Percentiles rank a stretch among this genome's conserved stretches.
These are phyloP conservation scores for Eulacestoma nigropectus DNA, from an alignment of 2,113 vertebrate species.

Conservation along the genomic window DNA sequence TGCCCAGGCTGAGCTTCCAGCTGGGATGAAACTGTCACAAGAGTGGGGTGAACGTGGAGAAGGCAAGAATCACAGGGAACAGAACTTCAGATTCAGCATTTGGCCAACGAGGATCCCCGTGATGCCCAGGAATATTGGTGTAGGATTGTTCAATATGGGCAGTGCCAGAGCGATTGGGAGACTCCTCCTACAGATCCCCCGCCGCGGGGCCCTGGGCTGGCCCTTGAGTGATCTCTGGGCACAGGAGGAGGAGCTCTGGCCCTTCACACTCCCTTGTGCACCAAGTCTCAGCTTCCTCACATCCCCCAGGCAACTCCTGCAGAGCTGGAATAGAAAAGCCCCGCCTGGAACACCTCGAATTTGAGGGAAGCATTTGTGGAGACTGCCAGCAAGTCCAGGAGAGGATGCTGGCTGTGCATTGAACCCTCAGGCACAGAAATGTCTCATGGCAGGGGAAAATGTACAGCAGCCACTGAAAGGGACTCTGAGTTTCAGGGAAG, in stretches of 20 bases:
- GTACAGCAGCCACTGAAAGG: not conserved
- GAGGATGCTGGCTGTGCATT: not conserved
- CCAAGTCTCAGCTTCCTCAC: not conserved
- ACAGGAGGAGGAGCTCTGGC: not conserved
- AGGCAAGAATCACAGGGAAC: not conserved
- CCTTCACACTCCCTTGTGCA: not conserved
- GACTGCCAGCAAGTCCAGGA: not conserved
- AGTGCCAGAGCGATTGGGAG: too few relatives aligned
- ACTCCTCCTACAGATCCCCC: not conserved
- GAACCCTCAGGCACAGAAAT: not conserved
- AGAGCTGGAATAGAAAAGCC: not conserved
- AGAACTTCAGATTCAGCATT: not conserved
- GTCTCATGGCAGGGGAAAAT: not conserved
- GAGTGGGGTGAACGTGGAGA: not conserved
- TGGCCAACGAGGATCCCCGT: not conserved
- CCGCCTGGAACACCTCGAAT: not conserved
- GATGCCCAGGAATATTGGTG: rapidly evolving
- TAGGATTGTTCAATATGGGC: not conserved
- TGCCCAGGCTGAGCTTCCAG: not conserved
- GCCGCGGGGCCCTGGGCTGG: not conserved
- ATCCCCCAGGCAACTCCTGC: not conserved
- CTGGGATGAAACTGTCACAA: not conserved
- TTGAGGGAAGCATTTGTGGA: not conserved
- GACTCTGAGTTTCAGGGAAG: not conserved
- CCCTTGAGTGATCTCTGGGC: not conserved